These are phyloP conservation scores for Sinhomidia bicolor DNA, from an alignment of 2,888 invertebrate genomes.

Conservation along the genomic window DNA sequence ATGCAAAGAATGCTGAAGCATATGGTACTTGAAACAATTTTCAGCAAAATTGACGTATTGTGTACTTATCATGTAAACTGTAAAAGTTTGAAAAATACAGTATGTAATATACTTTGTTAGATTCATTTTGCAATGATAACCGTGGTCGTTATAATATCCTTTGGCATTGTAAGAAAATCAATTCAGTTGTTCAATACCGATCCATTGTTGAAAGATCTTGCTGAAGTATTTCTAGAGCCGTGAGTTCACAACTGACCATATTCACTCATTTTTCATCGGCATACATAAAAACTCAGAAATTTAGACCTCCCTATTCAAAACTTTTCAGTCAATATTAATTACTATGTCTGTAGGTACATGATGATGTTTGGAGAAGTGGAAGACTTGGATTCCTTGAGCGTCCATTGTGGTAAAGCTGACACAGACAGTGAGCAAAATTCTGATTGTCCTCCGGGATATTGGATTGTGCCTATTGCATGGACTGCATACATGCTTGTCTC, in stretches of 20 bases:
- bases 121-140: conserved; percentile 95
- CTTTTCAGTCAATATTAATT: conserved; percentile 8
- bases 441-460: conserved; percentile 89
- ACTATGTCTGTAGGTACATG: conserved; percentile 87
- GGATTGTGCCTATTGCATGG: conserved; percentile 98
- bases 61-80: too few species aligned
- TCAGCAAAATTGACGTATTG: too few species aligned
- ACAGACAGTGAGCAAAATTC: conserved; percentile 80
- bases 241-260: too few species aligned
- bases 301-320: too few species aligned
- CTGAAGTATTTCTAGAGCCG: conserved; percentile 96
- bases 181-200: conserved; percentile 94
- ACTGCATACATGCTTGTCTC: conserved; percentile 97
- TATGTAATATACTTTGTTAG: too few species aligned
- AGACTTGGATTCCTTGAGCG: conserved; percentile 75
- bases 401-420: conserved; percentile 81
- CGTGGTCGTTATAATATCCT: conserved; percentile 97
- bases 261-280: too few species aligned
- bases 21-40: too few species aligned
- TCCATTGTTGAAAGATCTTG: conserved; percentile 93
- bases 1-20: conserved; percentile 99
- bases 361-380: conserved; percentile 97
- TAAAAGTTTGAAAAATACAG: too few species aligned
- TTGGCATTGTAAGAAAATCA: conserved; percentile 97
- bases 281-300: too few species aligned